Evolutionary conservation across 2,113 vertebrate species (phyloP).

Genomic region (Odocoileus virginianus): DNA sequence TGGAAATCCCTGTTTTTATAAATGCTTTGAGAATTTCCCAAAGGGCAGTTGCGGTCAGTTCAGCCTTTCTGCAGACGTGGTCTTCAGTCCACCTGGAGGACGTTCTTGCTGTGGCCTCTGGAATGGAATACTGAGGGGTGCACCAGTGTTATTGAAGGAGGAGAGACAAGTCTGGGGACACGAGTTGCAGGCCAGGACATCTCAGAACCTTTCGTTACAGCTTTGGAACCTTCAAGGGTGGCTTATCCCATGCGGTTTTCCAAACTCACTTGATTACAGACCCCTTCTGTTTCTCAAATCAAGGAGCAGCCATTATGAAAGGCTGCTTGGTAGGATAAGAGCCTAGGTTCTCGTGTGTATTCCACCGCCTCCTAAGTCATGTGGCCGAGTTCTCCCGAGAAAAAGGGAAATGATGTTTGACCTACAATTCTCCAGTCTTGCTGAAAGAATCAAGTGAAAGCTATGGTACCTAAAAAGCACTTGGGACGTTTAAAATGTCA

Average conservation of each 20-base stretch:
- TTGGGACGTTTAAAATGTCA: not conserved
- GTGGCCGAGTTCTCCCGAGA: not conserved
- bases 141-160: not conserved
- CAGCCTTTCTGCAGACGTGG: not conserved
- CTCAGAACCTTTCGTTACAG: not conserved
- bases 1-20: not conserved
- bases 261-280: not conserved
- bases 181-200: not conserved
- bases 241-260: accelerated
- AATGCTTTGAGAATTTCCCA: not conserved
- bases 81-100: not conserved
- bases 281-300: not conserved
- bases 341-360: not conserved
- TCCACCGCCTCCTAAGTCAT: too few relatives aligned
- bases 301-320: not conserved
- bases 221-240: not conserved
- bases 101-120: not conserved
- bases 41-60: not conserved
- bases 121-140: not conserved
- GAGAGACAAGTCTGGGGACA: not conserved
- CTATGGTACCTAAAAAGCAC: accelerated
- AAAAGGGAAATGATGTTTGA: not conserved
- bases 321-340: too few relatives aligned
- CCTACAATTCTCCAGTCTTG: not conserved
- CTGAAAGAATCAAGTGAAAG: not conserved